phyloP scores from a whole-genome alignment of 1,140 invertebrate species.

The Drosophila orosa region DNA sequence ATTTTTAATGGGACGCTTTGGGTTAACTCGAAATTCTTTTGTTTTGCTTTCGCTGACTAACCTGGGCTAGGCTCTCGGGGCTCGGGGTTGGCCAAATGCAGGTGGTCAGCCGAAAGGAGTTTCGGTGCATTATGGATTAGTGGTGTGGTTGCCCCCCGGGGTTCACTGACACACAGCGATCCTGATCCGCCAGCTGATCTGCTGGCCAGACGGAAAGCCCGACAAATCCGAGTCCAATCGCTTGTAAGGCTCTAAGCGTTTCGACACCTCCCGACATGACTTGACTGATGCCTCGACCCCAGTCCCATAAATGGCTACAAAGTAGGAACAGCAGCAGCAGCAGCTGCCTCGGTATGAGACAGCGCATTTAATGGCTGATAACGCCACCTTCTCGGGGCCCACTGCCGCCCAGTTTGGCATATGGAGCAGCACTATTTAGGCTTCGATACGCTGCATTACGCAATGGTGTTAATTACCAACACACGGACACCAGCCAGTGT shows the following conservation, averaged over 20 bases:
- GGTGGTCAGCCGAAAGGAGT: slow-evolving; percentile 50
- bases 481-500: slow-evolving; percentile 46
- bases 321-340: slow-evolving; percentile 24
- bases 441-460: slow-evolving; percentile 84
- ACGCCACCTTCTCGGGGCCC: slow-evolving; percentile 36
- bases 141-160: slow-evolving; percentile 18
- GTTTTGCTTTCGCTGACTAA: slow-evolving; percentile 64
- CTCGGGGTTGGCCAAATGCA: slow-evolving; percentile 58
- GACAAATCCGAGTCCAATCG: slow-evolving; percentile 54
- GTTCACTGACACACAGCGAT: slow-evolving; percentile 62
- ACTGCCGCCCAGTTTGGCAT: slow-evolving; percentile 55
- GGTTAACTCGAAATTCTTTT: slow-evolving; percentile 78
- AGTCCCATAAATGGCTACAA: slow-evolving; percentile 53
- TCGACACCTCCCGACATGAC: slow-evolving; percentile 62
- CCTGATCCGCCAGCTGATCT: slow-evolving; percentile 26
- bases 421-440: slow-evolving; percentile 83
- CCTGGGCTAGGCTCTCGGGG: slow-evolving; percentile 62
- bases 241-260: slow-evolving; percentile 61
- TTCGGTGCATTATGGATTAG: slow-evolving; percentile 69
- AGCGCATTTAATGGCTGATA: slow-evolving; percentile 44
- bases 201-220: slow-evolving; percentile 50
- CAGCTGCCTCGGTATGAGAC: slow-evolving; percentile 29
- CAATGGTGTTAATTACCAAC: slow-evolving; percentile 83
- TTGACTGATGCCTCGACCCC: slow-evolving; percentile 12
- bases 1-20: slow-evolving; percentile 77